These are phyloP conservation scores for Procambarus virginalis DNA, from an alignment of 1,140 invertebrate species.

Conservation along the genomic window DNA sequence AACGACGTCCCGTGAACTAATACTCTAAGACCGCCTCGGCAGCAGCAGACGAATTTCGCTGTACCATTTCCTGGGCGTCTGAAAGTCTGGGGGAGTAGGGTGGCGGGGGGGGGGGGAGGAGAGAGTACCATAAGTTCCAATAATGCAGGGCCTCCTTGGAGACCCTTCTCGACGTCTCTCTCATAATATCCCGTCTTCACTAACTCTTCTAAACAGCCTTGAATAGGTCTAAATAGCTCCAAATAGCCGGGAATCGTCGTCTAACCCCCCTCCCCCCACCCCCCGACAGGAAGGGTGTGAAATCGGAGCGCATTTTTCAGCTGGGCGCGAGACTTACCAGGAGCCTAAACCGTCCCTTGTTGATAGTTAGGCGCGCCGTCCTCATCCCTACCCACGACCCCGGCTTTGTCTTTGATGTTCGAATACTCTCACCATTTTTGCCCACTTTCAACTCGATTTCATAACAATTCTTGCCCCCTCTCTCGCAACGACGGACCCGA, in stretches of 20 bases:
- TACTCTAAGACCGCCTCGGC: not conserved
- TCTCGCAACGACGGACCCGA: not conserved
- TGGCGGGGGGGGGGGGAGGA: not conserved
- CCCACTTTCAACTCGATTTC: not conserved
- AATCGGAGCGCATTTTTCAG: constrained; percentile 66
- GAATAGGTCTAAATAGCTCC: constrained; percentile 57
- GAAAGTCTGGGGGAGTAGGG: not conserved
- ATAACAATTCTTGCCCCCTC: not conserved
- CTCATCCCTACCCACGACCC: constrained; percentile 38
- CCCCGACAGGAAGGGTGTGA: constrained; percentile 59
- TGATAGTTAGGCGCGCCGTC: constrained; percentile 56
- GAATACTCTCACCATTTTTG: constrained; percentile 16
- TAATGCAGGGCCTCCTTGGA: constrained; percentile 27
- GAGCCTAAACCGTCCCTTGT: constrained; percentile 62
- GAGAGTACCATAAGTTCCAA: constrained; percentile 33
- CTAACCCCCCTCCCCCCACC: not conserved
- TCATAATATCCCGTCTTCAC: constrained; percentile 44
- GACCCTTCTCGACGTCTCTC: constrained; percentile 23
- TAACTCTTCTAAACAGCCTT: constrained; percentile 51
- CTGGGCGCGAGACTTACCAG: constrained; percentile 16
- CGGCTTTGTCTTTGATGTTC: constrained; percentile 59
- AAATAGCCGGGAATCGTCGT: constrained; percentile 52
- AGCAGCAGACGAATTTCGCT: constrained; percentile 22
- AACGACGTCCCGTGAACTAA: constrained; percentile 22
- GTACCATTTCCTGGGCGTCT: constrained; percentile 2